phyloP scores from a whole-genome alignment of 1,140 invertebrate species.

The Charaxes varanes region DNA sequence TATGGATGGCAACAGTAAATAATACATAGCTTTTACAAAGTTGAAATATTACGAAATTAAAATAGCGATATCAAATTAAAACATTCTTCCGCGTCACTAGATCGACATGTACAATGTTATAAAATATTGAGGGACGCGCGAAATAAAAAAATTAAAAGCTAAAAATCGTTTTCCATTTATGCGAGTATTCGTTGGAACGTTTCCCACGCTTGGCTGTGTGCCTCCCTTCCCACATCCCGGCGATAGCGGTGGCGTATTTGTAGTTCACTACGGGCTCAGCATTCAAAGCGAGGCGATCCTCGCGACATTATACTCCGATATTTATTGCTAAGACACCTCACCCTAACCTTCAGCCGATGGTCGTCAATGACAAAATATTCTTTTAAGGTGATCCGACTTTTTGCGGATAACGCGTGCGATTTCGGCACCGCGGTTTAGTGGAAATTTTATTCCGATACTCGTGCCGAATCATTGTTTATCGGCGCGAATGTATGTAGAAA shows the following conservation, averaged over 20 bases:
- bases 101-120: background rate
- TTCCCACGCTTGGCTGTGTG: constrained; percentile 59
- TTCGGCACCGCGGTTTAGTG: no score
- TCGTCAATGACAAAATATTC: constrained; percentile 7
- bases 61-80: no score
- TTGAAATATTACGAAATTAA: no score
- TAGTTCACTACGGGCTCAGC: constrained; percentile 64
- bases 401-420: no score
- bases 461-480: no score
- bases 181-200: constrained; percentile 32
- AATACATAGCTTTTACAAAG: no score
- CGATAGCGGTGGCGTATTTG: constrained; percentile 48
- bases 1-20: no score
- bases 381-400: no score
- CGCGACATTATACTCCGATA: constrained; percentile 65
- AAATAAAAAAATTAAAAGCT: constrained; percentile 10
- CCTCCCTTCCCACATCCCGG: constrained; percentile 35
- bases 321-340: constrained; percentile 63
- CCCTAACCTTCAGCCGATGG: constrained; percentile 19
- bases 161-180: constrained; percentile 16
- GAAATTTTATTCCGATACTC: no score
- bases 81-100: no score
- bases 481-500: no score
- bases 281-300: constrained; percentile 60
- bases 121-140: constrained; percentile 1